phyloP scores from a whole-genome alignment of 2,888 invertebrate species.

The Boloria selene region DNA sequence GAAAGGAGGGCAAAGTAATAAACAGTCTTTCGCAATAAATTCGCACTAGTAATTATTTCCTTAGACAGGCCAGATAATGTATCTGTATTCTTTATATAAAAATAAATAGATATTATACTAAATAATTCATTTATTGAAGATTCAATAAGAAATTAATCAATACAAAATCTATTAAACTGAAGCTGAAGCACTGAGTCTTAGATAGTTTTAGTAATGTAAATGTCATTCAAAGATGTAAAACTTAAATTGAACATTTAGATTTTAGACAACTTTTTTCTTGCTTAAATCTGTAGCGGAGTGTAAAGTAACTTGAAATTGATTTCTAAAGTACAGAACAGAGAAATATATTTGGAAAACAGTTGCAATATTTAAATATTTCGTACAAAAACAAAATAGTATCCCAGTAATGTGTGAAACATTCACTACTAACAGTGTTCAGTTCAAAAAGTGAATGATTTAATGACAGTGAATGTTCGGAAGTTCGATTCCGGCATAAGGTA shows the following conservation, averaged over 20 bases:
- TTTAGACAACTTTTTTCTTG: slow-evolving; percentile 23
- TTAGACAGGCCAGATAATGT: no score
- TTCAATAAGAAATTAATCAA: background rate
- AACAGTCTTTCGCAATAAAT: no score
- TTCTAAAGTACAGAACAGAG: background rate
- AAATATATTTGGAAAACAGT: background rate
- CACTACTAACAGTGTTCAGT: no score
- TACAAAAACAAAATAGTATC: background rate
- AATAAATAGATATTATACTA: no score
- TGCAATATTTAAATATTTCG: slow-evolving; percentile 1
- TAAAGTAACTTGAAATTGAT: slow-evolving; percentile 13
- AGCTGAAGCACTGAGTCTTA: slow-evolving; percentile 4
- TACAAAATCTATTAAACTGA: slow-evolving; percentile 8
- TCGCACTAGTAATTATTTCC: no score
- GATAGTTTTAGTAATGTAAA: slow-evolving; percentile 15
- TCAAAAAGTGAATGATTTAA: no score
- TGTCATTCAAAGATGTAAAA: slow-evolving; percentile 18
- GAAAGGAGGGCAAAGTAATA: no score
- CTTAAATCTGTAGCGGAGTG: slow-evolving; percentile 2
- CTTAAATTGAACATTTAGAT: slow-evolving; percentile 29
- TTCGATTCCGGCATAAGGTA: no score
- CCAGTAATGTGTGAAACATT: no score
- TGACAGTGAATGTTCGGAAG: no score
- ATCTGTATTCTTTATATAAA: no score
- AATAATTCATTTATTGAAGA: background rate